Evolutionary conservation across 2,888 invertebrate species (phyloP), one percentile per base, ranked within the genome.

Genomic region (Marasmarcha lunaedactyla): DNA sequence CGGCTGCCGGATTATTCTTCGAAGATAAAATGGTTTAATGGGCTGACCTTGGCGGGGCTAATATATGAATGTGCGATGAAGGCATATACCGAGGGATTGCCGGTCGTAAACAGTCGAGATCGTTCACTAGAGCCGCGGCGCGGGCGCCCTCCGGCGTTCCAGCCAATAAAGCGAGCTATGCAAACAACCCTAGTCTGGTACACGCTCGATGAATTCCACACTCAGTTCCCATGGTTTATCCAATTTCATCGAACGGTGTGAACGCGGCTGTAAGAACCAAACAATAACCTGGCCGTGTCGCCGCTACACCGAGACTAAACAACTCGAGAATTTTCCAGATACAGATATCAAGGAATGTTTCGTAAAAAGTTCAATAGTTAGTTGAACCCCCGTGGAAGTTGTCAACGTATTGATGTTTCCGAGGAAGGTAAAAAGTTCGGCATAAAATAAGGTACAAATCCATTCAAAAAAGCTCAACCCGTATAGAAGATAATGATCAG

Each of bases 81-180:
- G 43, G 39, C 46, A 50, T 43, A 57, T 57, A 59, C 59, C 59
- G 50, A 48, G 46, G 65, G 68, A 69, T 70, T 68, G 69, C 54
- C 51, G 58, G 54, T 61, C 61, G 57, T 65, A 64, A 68, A 69
- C 51, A n/a, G 30, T 9, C 30, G 30, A n/a, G 30, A 3, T 4
- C 57, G 62, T 71, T 74, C 66, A 68, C 70, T 70, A 71, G 60
- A 65, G 59, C 57, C 59, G 53, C 49, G 50, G 53, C 46, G 50
- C 44, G 48, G 44, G 27, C 37, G 47, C 65, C 20, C 7, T 60
- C 58, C 59, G 56, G 55, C 71, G 79, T 73, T 70, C 69, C 73
- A 72, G 73, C 68, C 65, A 72, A 81, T 81, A 81, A 83, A 81
- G 70, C 67, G 64, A 76, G 67, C 77, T 70, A 81, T 79, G 76